Percentiles rank a stretch among this genome's conserved stretches.
Conservation (phyloP, 2,797 vertebrate species). For the Denticeps clupeoides region DNA sequence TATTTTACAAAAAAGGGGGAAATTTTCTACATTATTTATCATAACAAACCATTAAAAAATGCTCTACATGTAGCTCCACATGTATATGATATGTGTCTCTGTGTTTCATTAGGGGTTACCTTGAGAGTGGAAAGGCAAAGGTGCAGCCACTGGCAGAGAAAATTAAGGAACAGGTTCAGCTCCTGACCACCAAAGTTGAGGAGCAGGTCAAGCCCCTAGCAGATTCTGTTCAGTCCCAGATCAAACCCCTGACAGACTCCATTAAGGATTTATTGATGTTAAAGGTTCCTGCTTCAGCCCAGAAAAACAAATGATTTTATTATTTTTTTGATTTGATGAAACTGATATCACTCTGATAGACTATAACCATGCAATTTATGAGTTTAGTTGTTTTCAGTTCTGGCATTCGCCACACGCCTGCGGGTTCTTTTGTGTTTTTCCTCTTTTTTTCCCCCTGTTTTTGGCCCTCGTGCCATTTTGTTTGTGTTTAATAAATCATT, state of each 20-base stretch:
- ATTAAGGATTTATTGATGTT: constrained; percentile 33
- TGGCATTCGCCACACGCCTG: too few relatives aligned
- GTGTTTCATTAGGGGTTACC: constrained; percentile 35
- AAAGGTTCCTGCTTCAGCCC: too few relatives aligned
- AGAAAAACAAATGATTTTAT: constrained; percentile 29
- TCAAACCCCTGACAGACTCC: constrained; percentile 34
- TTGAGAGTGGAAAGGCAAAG: constrained; percentile 37
- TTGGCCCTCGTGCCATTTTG: too few relatives aligned
- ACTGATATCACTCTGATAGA: too few relatives aligned
- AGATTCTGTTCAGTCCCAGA: constrained; percentile 33
- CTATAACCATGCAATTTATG: too few relatives aligned
- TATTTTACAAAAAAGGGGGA: too few relatives aligned
- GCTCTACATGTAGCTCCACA: not conserved
- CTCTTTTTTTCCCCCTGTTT: too few relatives aligned
- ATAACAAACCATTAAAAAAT: not conserved
- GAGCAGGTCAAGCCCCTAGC: constrained; percentile 31
- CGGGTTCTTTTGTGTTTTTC: too few relatives aligned
- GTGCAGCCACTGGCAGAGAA: constrained; percentile 46
- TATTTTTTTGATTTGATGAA: too few relatives aligned
- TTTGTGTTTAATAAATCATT: too few relatives aligned
- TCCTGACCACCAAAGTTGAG: constrained; percentile 30
- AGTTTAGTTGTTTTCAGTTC: too few relatives aligned
- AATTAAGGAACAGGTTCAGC: constrained; percentile 42
- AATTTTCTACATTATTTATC: too few relatives aligned
- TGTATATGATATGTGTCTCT: not conserved